Percentiles rank a stretch among this genome's conserved stretches.
These are phyloP conservation scores for Solea solea DNA, from an alignment of 2,113 vertebrate genomes.

Conservation along the genomic window DNA sequence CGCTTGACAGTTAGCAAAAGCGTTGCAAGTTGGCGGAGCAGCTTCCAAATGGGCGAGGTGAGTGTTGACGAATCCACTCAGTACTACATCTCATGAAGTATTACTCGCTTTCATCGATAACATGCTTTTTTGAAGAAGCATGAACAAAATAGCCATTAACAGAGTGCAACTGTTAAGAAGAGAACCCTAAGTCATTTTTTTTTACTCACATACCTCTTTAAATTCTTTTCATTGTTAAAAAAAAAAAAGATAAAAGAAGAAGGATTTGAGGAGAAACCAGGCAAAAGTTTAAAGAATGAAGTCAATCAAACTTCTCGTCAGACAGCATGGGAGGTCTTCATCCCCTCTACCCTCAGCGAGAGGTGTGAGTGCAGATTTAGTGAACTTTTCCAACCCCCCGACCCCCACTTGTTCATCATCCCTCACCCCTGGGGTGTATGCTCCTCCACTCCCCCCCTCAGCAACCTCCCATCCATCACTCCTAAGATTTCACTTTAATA, in stretches of 20 bases:
- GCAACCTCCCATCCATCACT: conserved; percentile 80
- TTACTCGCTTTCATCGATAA: conserved; percentile 34
- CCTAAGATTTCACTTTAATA: conserved; percentile 80
- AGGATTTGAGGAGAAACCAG: conserved; percentile 53
- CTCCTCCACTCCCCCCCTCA: conserved; percentile 63
- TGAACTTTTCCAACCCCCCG: conserved; percentile 44
- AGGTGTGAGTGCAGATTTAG: conserved; percentile 72
- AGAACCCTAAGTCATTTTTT: conserved; percentile 7
- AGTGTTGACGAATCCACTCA: conserved; percentile 20
- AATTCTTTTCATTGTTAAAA: conserved; percentile 21
- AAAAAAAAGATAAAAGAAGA: conserved; percentile 49
- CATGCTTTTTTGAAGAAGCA: conserved; percentile 26
- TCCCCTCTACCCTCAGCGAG: conserved; percentile 49
- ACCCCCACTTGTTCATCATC: conserved; percentile 61
- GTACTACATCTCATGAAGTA: conserved; percentile 4
- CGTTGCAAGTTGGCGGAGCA: neutral
- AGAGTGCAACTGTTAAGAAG: neutral
- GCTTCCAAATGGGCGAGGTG: conserved; percentile 5
- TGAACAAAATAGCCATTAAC: conserved; percentile 2
- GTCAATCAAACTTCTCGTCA: conserved; percentile 47
- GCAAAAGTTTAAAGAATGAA: conserved; percentile 55
- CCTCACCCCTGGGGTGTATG: conserved; percentile 64
- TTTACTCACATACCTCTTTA: conserved; percentile 4
- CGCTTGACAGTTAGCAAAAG: neutral
- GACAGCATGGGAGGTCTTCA: conserved; percentile 74